Percentiles rank a stretch among this genome's conserved stretches.
Evolutionary conservation across 2,797 vertebrate genomes (phyloP).

Genomic region (Hippoglossus hippoglossus): DNA sequence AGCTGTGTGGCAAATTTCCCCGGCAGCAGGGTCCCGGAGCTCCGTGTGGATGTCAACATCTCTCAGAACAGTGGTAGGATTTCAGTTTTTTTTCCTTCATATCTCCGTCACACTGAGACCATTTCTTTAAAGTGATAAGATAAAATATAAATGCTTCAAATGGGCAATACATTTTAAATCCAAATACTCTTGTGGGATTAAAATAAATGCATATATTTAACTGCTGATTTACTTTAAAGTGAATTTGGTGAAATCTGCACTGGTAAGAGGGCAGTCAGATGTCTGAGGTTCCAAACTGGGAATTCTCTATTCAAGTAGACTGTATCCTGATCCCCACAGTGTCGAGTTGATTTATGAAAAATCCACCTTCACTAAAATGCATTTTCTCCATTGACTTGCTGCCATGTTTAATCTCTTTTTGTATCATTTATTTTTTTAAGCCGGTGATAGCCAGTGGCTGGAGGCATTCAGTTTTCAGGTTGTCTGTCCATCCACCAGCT

Average conservation of each 20-base stretch:
- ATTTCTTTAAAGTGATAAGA: not conserved
- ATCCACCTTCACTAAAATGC: not conserved
- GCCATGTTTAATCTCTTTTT: not conserved
- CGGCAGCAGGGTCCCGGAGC: constrained; percentile 89
- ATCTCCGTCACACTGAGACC: not conserved
- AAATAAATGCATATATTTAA: not conserved
- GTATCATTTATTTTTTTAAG: no score
- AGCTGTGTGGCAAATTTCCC: constrained; percentile 93
- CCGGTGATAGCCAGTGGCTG: no score
- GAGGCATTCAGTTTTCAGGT: no score
- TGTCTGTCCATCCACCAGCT: no score
- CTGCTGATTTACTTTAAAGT: not conserved
- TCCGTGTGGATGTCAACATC: constrained; percentile 96
- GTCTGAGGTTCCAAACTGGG: not conserved
- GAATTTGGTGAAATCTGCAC: not conserved
- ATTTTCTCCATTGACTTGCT: not conserved
- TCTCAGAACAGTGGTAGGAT: constrained; percentile 94
- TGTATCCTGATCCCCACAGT: no score
- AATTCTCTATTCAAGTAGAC: not conserved
- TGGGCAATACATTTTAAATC: no score
- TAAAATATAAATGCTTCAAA: not conserved
- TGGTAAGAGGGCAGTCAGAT: not conserved
- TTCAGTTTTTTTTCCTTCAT: not conserved
- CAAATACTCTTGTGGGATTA: no score
- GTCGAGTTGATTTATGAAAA: not conserved